These are phyloP conservation scores for Drosophila mulleri DNA, from an alignment of 2,888 invertebrate genomes.

Conservation along the genomic window DNA sequence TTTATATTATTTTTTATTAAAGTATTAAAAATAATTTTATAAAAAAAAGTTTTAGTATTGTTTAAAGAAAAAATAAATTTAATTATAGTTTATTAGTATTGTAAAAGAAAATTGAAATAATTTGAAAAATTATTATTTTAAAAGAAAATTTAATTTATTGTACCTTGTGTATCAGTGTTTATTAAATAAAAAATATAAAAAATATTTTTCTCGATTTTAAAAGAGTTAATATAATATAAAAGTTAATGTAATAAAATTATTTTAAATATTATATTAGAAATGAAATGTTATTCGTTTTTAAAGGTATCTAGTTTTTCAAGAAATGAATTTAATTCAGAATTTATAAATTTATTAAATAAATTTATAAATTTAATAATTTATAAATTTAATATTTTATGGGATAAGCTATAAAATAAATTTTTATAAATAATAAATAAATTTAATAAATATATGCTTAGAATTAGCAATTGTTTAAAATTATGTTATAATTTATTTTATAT, in stretches of 20 bases:
- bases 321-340: constrained; percentile 87
- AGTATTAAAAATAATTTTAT: neutral
- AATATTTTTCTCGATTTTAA: too few species aligned
- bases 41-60: neutral
- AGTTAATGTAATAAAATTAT: too few species aligned
- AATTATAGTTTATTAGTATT: constrained; percentile 86
- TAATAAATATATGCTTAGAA: neutral
- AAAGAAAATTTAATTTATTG: too few species aligned
- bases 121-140: too few species aligned
- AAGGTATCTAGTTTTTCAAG: constrained; percentile 89
- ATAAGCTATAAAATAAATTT: neutral
- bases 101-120: too few species aligned
- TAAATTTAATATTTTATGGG: neutral
- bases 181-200: too few species aligned
- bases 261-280: too few species aligned
- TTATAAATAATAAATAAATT: neutral
- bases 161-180: too few species aligned
- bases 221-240: too few species aligned
- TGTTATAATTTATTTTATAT: too few species aligned
- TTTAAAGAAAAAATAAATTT: constrained; percentile 86
- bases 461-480: too few species aligned
- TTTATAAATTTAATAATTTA: neutral
- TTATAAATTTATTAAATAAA: neutral
- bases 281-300: too few species aligned
- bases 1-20: constrained; percentile 85